phyloP scores from a whole-genome alignment of 2,113 vertebrate genomes.

The Anolis sagrei region DNA sequence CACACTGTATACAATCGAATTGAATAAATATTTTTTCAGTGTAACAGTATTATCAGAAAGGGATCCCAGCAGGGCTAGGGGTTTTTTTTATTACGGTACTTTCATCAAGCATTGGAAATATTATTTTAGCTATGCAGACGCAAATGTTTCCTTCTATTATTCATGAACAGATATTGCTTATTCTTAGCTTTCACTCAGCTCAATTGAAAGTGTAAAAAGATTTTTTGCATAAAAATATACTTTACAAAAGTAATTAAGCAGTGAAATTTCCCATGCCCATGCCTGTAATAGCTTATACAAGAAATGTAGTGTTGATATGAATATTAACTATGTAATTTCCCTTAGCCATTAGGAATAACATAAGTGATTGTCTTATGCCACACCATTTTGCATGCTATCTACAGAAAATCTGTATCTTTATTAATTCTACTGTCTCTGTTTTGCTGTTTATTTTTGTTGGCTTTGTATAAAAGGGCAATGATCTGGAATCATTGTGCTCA shows the following conservation, averaged over 20 bases:
- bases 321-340: constrained; percentile 35
- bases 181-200: constrained; percentile 26
- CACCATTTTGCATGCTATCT: constrained; percentile 13
- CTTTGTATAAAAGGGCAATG: neutral
- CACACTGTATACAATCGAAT: constrained; percentile 38
- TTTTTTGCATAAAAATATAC: constrained; percentile 40
- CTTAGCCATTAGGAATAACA: constrained; percentile 25
- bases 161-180: constrained; percentile 51
- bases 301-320: constrained; percentile 29
- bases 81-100: constrained; percentile 30
- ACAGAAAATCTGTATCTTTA: constrained; percentile 32
- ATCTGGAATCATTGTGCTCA: neutral
- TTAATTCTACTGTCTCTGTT: constrained; percentile 49
- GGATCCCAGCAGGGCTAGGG: constrained; percentile 11
- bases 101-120: constrained; percentile 42
- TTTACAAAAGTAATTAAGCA: constrained; percentile 49
- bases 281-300: constrained; percentile 20
- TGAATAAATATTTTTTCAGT: constrained; percentile 44
- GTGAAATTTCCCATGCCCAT: constrained; percentile 50
- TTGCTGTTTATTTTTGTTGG: constrained; percentile 38
- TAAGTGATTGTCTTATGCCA: constrained; percentile 24
- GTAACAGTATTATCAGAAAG: constrained; percentile 45
- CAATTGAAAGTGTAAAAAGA: constrained; percentile 40
- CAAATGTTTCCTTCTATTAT: constrained; percentile 51
- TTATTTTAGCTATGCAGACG: constrained; percentile 51